Percentiles rank a stretch among this genome's conserved stretches.
phyloP scores from a whole-genome alignment of 1,140 invertebrate genomes.

The Listronotus oregonensis region DNA sequence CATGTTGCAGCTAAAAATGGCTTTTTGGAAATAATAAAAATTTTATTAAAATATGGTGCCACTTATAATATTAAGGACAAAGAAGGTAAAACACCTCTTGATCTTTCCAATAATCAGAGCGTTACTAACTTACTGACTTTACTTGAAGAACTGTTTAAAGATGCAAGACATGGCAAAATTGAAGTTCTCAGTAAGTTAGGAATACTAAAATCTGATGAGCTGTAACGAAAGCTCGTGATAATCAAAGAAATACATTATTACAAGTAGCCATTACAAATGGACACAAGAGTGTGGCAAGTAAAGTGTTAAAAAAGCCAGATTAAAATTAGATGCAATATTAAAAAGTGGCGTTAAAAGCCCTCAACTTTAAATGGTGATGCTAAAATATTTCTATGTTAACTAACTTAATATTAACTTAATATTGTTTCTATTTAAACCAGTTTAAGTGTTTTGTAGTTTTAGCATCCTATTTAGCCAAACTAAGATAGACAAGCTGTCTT shows the following conservation, averaged over 20 bases:
- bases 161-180: neutral
- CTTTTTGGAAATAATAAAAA: constrained; percentile 1
- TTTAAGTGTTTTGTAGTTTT: too few relatives aligned
- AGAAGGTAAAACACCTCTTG: constrained; percentile 7
- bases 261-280: constrained; percentile 11
- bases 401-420: too few relatives aligned
- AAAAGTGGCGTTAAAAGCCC: too few relatives aligned
- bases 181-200: neutral
- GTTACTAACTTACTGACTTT: neutral
- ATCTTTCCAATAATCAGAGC: neutral
- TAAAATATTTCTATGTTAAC: too few relatives aligned
- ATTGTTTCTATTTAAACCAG: too few relatives aligned
- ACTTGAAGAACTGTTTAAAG: constrained; percentile 1
- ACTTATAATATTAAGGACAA: constrained; percentile 15
- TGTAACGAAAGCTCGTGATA: constrained; percentile 12
- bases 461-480: too few relatives aligned
- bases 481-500: too few relatives aligned
- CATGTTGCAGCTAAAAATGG: constrained; percentile 19
- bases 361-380: too few relatives aligned
- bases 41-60: constrained; percentile 5
- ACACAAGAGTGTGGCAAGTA: too few relatives aligned
- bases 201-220: constrained; percentile 3
- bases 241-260: constrained; percentile 12
- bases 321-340: too few relatives aligned
- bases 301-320: too few relatives aligned